A percentile compares a stretch with the other conserved stretches of the same genome.
Evolutionary conservation across 2,888 invertebrate species (phyloP).

Genomic region (Lacanobia oleracea): DNA sequence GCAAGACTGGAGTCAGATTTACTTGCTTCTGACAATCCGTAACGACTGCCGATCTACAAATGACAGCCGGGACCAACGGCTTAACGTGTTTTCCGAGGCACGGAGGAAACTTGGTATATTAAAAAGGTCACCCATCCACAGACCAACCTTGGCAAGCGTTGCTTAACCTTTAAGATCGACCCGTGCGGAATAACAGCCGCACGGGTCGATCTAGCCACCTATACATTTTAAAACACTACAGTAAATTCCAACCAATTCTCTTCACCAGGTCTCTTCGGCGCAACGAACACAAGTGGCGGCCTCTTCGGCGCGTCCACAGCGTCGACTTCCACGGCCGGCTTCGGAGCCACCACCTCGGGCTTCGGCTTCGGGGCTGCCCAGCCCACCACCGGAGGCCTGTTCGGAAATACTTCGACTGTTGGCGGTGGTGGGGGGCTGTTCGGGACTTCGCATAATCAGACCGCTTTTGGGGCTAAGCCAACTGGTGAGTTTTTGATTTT

Average conservation of each 20-base stretch:
- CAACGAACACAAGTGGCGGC: conserved; percentile 83
- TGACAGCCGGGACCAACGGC: too few relatives aligned
- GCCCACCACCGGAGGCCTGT: conserved; percentile 90
- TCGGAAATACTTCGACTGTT: conserved; percentile 87
- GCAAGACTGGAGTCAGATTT: too few relatives aligned
- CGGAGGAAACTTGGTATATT: too few relatives aligned
- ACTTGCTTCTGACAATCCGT: too few relatives aligned
- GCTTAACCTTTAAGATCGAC: too few relatives aligned
- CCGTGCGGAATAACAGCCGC: too few relatives aligned
- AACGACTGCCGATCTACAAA: too few relatives aligned
- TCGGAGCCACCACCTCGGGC: conserved; percentile 91
- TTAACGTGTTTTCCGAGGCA: too few relatives aligned
- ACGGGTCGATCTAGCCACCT: too few relatives aligned
- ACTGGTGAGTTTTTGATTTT: conserved; percentile 78
- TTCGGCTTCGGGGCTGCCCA: conserved; percentile 84
- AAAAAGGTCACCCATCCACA: too few relatives aligned
- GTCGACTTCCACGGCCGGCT: conserved; percentile 90
- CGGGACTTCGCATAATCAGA: conserved; percentile 89
- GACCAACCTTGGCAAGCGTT: too few relatives aligned
- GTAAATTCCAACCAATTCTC: background rate
- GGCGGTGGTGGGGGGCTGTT: conserved; percentile 89
- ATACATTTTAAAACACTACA: too few relatives aligned
- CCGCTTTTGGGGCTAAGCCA: conserved; percentile 91
- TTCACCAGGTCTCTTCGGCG: conserved; percentile 91
- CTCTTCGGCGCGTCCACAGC: conserved; percentile 79